These are phyloP conservation scores for Andrena trimmerana DNA, from an alignment of 2,888 invertebrate genomes.

Conservation along the genomic window DNA sequence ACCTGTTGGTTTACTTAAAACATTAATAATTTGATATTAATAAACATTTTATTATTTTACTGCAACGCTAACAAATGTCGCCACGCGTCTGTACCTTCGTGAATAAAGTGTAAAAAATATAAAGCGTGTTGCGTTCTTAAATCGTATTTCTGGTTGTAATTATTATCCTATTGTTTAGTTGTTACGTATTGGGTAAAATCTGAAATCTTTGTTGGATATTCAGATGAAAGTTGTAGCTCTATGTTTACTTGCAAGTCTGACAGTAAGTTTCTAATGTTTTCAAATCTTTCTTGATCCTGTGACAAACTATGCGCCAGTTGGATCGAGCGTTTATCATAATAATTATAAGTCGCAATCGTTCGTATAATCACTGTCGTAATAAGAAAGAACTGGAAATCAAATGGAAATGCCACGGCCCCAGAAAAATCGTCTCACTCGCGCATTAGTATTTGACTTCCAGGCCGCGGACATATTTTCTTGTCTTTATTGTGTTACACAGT, in stretches of 20 bases:
- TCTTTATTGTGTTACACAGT: no score
- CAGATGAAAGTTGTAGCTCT: not conserved
- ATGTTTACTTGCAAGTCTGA: not conserved
- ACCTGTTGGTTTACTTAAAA: no score
- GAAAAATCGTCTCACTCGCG: no score
- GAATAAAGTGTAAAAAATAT: not conserved
- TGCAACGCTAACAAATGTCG: slow-evolving; percentile 44
- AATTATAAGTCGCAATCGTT: no score
- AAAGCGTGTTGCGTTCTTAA: not conserved
- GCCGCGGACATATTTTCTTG: no score
- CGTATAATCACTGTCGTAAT: no score
- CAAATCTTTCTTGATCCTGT: not conserved
- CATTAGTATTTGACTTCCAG: no score
- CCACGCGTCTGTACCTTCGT: slow-evolving; percentile 17
- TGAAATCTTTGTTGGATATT: no score
- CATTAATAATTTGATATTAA: no score
- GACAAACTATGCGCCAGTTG: not conserved
- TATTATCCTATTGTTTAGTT: not conserved
- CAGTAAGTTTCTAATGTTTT: not conserved
- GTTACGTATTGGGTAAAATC: not conserved
- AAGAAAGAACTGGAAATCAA: no score
- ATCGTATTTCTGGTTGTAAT: not conserved
- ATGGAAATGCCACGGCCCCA: no score
- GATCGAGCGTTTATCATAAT: not conserved
- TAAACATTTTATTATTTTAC: not conserved